These are phyloP conservation scores for Raja brachyura DNA, from an alignment of 2,113 vertebrate genomes.

Conservation along the genomic window DNA sequence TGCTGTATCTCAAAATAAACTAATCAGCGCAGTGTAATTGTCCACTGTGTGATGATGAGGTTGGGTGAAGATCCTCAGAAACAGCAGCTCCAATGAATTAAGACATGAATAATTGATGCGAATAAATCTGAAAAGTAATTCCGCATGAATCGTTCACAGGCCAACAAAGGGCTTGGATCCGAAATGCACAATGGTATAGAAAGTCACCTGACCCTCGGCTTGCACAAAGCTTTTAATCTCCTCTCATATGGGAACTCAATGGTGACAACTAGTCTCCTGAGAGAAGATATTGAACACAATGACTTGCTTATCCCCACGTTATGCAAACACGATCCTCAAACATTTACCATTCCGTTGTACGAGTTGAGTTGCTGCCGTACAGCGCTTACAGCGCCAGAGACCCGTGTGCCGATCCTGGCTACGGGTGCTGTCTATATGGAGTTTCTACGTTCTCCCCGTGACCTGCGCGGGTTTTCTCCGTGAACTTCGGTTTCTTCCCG, in stretches of 20 bases:
- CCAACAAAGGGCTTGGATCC: neutral
- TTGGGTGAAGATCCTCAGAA: neutral
- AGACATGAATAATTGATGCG: neutral
- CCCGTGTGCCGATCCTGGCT: no score
- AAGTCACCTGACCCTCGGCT: neutral
- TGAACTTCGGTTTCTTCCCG: no score
- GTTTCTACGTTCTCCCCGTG: no score
- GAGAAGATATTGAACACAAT: neutral
- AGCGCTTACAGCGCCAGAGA: no score
- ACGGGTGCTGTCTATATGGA: no score
- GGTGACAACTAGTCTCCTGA: neutral
- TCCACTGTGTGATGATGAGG: neutral
- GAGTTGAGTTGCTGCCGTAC: no score
- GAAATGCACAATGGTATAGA: neutral
- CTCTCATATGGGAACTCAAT: neutral
- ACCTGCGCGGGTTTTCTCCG: no score
- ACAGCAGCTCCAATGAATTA: neutral
- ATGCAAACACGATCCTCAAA: neutral
- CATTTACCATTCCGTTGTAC: neutral
- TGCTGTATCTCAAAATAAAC: no score
- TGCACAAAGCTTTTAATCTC: neutral
- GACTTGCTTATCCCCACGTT: neutral
- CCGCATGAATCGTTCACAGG: neutral
- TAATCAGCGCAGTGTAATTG: neutral
- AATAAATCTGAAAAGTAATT: neutral